phyloP scores from a whole-genome alignment of 2,113 vertebrate genomes.

The Anhinga anhinga region DNA sequence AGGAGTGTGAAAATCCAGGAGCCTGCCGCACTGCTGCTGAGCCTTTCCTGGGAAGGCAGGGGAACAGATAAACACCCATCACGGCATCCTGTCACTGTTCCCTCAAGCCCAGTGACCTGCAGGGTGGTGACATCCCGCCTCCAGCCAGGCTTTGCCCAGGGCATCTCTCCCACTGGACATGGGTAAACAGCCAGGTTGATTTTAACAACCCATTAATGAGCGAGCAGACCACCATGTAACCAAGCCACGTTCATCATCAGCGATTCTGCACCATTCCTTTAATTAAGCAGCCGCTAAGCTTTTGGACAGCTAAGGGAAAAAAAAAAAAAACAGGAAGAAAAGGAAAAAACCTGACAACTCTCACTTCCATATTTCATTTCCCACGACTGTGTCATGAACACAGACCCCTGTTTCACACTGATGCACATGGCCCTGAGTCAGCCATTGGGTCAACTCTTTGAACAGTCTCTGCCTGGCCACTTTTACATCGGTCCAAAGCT shows the following conservation, averaged over 20 bases:
- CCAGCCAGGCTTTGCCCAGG: background rate
- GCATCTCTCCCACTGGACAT: background rate
- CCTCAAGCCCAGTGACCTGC: background rate
- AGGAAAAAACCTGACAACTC: background rate
- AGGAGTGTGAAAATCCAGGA: background rate
- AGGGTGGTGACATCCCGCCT: background rate
- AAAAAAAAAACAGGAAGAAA: too few species aligned
- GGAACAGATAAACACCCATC: background rate
- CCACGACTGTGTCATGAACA: background rate
- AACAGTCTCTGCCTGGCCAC: background rate
- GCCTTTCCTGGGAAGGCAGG: background rate
- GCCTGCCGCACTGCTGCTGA: background rate
- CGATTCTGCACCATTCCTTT: background rate
- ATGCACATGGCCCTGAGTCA: background rate
- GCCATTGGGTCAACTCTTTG: background rate
- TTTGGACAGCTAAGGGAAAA: background rate
- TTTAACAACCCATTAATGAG: background rate
- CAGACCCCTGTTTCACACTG: background rate
- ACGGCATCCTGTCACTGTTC: background rate
- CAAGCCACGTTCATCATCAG: background rate
- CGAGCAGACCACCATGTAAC: rapidly evolving
- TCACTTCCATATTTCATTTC: background rate
- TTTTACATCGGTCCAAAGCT: background rate
- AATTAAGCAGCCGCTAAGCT: background rate
- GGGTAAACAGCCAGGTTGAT: background rate